Evolutionary conservation across 2,113 vertebrate species (phyloP).

Genomic region (Piprites chloris): DNA sequence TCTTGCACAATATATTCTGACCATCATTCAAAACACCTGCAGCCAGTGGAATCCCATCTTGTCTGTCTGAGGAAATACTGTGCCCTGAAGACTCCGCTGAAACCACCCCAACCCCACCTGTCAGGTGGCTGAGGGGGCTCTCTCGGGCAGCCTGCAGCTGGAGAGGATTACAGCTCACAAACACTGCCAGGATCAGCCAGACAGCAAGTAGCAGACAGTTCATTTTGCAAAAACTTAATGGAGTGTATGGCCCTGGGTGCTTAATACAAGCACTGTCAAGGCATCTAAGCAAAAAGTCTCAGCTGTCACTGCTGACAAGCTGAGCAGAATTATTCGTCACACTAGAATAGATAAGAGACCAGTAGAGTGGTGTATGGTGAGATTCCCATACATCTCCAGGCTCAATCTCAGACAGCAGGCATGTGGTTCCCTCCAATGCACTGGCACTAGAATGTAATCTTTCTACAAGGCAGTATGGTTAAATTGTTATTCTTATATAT

Average conservation of each 20-base stretch:
- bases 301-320: constrained; percentile 76
- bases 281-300: constrained; percentile 76
- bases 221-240: constrained; percentile 84
- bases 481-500: background rate
- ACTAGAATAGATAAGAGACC: constrained; percentile 68
- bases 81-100: background rate
- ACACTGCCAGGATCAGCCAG: constrained; percentile 58
- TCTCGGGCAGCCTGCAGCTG: constrained; percentile 37
- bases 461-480: background rate
- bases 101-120: background rate
- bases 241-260: constrained; percentile 76
- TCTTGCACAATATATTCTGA: background rate
- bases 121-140: constrained; percentile 24
- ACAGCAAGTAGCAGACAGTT: constrained; percentile 77
- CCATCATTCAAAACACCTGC: background rate
- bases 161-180: constrained; percentile 67
- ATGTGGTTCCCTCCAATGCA: background rate
- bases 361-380: constrained; percentile 34
- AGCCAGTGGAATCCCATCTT: background rate
- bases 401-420: background rate
- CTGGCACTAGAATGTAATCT: background rate
- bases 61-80: background rate
- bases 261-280: constrained; percentile 79
- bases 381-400: constrained; percentile 28
- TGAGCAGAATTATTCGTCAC: constrained; percentile 79